Evolutionary conservation across 23 tunicate genomes (phyloP).

Genomic region (Trididemnum miniatum): DNA sequence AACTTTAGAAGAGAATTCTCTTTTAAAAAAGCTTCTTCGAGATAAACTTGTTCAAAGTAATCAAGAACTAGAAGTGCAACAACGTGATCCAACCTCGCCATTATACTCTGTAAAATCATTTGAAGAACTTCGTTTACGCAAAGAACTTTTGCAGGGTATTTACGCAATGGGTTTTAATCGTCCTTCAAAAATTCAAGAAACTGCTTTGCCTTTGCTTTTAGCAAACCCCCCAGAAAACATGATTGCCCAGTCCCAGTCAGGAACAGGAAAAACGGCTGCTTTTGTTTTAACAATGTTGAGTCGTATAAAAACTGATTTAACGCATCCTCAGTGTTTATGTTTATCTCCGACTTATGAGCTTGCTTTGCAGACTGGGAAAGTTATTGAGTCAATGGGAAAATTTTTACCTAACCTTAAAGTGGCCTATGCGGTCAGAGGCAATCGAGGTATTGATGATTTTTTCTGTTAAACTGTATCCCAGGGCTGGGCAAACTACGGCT

Average conservation of each 20-base stretch:
- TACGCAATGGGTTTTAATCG: slow-evolving; percentile 93
- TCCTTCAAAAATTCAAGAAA: slow-evolving; percentile 98
- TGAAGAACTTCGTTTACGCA: slow-evolving; percentile 67
- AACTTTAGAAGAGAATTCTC: slow-evolving; percentile 66
- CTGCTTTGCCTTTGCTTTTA: slow-evolving; percentile 88
- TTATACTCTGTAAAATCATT: slow-evolving; percentile 85
- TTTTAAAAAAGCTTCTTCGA: slow-evolving; percentile 58
- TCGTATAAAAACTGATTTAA: slow-evolving; percentile 45
- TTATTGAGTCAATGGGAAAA: slow-evolving; percentile 89
- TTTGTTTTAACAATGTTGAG: slow-evolving; percentile 95
- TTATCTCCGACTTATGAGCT: slow-evolving; percentile 93
- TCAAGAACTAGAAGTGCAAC: slow-evolving; percentile 85
- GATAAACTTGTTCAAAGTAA: slow-evolving; percentile 85
- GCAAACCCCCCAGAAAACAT: slow-evolving; percentile 94
- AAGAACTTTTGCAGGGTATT: slow-evolving; percentile 71
- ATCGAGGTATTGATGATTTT: too few relatives aligned
- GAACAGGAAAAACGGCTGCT: slow-evolving; percentile 99
- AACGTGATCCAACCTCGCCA: slow-evolving; percentile 94
- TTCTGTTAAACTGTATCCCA: too few relatives aligned
- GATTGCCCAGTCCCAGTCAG: slow-evolving; percentile 99
- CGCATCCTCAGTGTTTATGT: slow-evolving; percentile 83
- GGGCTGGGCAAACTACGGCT: too few relatives aligned
- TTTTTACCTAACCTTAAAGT: slow-evolving; percentile 62
- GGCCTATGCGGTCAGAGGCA: slow-evolving; percentile 85
- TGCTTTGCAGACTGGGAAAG: slow-evolving; percentile 98